Evolutionary conservation across 2,113 vertebrate genomes (phyloP).

Genomic region (Ibidorhyncha struthersii): DNA sequence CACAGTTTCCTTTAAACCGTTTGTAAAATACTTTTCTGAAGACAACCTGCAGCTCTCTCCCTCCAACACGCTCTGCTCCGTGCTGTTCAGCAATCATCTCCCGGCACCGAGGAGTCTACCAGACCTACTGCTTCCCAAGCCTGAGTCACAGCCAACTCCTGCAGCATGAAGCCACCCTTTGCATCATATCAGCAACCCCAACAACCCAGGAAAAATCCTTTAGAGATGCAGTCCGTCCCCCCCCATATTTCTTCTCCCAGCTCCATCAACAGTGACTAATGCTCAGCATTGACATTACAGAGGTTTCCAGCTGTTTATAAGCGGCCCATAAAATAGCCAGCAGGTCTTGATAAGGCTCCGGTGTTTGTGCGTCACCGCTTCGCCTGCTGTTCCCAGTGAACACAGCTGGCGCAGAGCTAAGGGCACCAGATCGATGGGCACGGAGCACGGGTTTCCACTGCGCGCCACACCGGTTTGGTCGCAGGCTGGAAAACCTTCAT

Average conservation of each 20-base stretch:
- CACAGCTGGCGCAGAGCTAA: neutral
- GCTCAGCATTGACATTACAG: neutral
- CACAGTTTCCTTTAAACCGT: neutral
- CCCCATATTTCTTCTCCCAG: neutral
- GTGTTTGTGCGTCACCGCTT: neutral
- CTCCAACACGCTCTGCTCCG: fast-evolving
- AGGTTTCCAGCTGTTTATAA: neutral
- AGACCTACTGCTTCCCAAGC: neutral
- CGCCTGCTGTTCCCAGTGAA: neutral
- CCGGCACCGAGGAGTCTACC: neutral
- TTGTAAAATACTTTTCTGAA: neutral
- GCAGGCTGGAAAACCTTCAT: neutral
- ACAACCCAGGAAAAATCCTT: neutral
- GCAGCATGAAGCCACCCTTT: neutral
- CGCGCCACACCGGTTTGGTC: fast-evolving
- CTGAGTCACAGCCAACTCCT: neutral
- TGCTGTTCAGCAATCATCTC: neutral
- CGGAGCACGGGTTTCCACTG: fast-evolving
- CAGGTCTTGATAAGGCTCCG: neutral
- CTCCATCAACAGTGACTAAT: neutral
- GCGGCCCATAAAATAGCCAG: neutral
- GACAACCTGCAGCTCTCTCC: neutral
- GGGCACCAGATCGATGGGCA: neutral
- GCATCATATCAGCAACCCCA: neutral
- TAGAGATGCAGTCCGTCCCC: neutral